phyloP scores from a whole-genome alignment of 2,797 vertebrate genomes.

The Aselliscus stoliczkanus region DNA sequence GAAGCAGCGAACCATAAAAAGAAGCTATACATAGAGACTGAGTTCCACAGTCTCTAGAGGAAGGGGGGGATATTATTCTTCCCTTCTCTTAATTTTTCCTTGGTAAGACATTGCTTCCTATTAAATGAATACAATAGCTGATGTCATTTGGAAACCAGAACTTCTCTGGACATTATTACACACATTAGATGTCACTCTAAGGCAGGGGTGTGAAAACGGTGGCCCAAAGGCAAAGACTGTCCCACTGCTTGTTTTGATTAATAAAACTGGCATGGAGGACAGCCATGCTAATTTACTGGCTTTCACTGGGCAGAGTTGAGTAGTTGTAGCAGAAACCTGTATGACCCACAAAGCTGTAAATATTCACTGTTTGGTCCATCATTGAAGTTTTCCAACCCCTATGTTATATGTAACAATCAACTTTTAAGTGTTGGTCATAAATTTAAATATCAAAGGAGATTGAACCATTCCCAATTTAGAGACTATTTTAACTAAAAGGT shows the following conservation, averaged over 20 bases:
- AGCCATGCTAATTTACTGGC: background rate
- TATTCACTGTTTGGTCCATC: background rate
- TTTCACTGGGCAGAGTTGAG: background rate
- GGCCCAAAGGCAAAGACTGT: background rate
- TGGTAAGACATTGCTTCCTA: background rate
- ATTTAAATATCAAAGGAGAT: background rate
- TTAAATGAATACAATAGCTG: background rate
- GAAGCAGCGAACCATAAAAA: background rate
- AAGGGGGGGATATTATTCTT: background rate
- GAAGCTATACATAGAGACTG: background rate
- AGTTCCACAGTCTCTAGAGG: background rate
- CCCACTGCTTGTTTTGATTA: background rate
- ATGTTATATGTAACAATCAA: background rate
- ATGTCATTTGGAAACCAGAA: background rate
- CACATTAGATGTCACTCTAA: background rate
- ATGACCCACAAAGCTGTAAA: background rate
- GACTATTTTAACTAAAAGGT: background rate
- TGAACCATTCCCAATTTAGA: background rate
- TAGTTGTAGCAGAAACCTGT: background rate
- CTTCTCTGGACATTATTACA: background rate
- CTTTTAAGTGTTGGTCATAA: background rate
- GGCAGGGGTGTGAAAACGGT: background rate
- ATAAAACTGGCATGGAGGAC: conserved; percentile 1
- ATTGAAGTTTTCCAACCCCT: background rate
- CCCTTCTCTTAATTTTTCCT: background rate